Conservation (phyloP, 2,888 invertebrate genomes). For the Myopa tessellatipennis region DNA sequence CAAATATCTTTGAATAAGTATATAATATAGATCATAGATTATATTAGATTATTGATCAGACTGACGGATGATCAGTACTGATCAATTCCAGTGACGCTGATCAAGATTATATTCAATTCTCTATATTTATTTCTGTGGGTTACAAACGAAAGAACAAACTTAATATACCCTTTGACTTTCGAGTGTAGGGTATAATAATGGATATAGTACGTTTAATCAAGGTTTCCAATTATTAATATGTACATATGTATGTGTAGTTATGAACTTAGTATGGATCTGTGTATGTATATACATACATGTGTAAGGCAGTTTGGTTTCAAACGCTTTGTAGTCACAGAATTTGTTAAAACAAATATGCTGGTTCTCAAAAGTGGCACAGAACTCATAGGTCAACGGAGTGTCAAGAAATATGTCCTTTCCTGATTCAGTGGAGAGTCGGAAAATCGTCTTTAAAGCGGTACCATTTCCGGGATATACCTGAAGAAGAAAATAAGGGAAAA, state of each 20-base stretch:
- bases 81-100: too few relatives aligned
- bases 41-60: too few relatives aligned
- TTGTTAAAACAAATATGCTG: slow-evolving; percentile 44
- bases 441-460: slow-evolving; percentile 43
- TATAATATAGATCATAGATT: too few relatives aligned
- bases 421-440: slow-evolving; percentile 43
- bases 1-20: too few relatives aligned
- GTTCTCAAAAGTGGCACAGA: slow-evolving; percentile 37
- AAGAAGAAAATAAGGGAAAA: not conserved
- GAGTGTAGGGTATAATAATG: too few relatives aligned
- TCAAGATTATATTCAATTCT: too few relatives aligned
- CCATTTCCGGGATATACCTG: slow-evolving; percentile 41
- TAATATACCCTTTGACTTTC: too few relatives aligned
- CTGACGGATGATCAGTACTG: too few relatives aligned
- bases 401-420: slow-evolving; percentile 48
- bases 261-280: not conserved
- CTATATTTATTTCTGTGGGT: too few relatives aligned
- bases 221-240: too few relatives aligned
- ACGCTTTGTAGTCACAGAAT: slow-evolving; percentile 47
- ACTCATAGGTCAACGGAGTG: slow-evolving; percentile 45
- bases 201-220: too few relatives aligned
- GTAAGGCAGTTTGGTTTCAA: slow-evolving; percentile 44
- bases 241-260: not conserved
- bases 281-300: slow-evolving; percentile 13
- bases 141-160: too few relatives aligned